These are phyloP conservation scores for Numenius phaeopus DNA, from an alignment of 2,797 vertebrate species.

Conservation along the genomic window DNA sequence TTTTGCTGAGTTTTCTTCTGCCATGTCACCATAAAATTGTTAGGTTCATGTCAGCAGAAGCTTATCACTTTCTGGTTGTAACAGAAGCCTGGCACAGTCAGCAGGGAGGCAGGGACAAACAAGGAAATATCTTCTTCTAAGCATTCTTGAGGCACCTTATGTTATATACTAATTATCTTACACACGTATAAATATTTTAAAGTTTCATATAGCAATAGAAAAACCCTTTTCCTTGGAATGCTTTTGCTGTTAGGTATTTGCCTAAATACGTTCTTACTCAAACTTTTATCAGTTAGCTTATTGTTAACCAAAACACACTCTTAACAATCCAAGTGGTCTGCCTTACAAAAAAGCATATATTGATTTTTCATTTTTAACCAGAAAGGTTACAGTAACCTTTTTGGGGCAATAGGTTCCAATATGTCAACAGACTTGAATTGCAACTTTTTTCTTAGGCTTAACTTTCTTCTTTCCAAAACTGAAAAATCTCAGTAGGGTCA, in stretches of 20 bases:
- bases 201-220: background rate
- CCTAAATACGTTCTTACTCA: fast-evolving
- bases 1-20: background rate
- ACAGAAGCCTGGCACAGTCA: background rate
- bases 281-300: background rate
- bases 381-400: background rate
- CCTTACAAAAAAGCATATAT: background rate
- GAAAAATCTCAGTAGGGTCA: background rate
- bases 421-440: background rate
- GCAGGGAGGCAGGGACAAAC: too few species aligned
- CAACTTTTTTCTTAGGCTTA: background rate
- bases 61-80: background rate
- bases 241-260: background rate
- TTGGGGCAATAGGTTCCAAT: background rate
- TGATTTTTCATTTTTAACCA: background rate
- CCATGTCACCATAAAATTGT: background rate
- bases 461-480: background rate
- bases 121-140: background rate
- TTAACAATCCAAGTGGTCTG: background rate
- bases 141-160: background rate
- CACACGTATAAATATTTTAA: background rate
- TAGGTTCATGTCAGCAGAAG: background rate
- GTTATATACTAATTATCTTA: background rate
- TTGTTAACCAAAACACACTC: background rate
- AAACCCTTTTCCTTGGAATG: background rate